Evolutionary conservation across 2,888 invertebrate genomes (phyloP), one percentile per base, ranked within the genome.

Genomic region (Apotomis turbidana): DNA sequence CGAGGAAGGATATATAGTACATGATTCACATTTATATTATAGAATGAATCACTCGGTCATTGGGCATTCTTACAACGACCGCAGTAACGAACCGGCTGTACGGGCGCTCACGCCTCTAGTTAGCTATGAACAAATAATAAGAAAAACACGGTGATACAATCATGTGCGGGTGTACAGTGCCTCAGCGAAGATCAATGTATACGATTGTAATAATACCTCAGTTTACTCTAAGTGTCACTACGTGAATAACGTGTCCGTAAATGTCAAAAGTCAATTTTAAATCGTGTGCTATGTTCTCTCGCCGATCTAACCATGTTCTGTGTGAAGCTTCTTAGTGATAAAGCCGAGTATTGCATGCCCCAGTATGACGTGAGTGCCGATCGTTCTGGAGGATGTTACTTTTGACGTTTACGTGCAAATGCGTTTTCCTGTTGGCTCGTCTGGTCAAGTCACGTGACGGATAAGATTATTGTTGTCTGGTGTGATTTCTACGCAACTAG

Each of bases 161-260:
- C 90, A 90, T 90, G 90, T 90, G 90, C 89, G 90, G 88, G 87
- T 87, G 87, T 83, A 85, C 89, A 83, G 86, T 88, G 84, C 82
- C 85, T 90, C 87, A 86, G 84, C 85, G 85, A 82, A 89, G 91
- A 88, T 84, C 87, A 86, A 91, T 92, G 91, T 88, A 90, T 84
- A 91, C 92, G 85, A 91, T 92, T 89, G 92, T 92, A 91, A 91
- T 88, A 84, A 79, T 79, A 86, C 85, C 85, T 89, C 91, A 92
- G 92, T 92, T 85, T 91, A 90, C 89, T 88, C 88, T 89, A 89
- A 90, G 90, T 90, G 87, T 82, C 83, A 85, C 87, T 83, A 82
- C 87, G 90, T 84, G 91, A 83, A 83, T 87, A 90, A 91, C 93
- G 92, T 90, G 91, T 86, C 85, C 88, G 91, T 89, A 90, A 91